Conservation (phyloP, 2,113 vertebrate genomes). For the Protomyctophum bolini region DNA sequence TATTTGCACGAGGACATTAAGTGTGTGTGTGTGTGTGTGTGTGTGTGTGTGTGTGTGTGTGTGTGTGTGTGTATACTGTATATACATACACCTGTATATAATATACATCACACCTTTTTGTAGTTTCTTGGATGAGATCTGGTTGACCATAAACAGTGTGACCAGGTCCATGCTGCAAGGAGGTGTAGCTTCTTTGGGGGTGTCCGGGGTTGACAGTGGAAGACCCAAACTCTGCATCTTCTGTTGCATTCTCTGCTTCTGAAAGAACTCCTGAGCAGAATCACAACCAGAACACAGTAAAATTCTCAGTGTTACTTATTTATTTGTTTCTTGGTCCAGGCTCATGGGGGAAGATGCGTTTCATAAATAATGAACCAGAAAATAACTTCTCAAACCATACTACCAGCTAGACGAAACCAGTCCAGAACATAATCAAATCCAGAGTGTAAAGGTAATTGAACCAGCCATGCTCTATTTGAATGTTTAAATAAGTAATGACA, state of each 20-base stretch:
- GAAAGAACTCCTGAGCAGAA: constrained; percentile 89
- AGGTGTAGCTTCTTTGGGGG: constrained; percentile 59
- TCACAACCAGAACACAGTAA: background rate
- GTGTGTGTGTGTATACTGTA: too few species aligned
- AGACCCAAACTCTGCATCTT: constrained; percentile 76
- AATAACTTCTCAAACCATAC: too few species aligned
- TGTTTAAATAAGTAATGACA: too few species aligned
- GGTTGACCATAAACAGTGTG: constrained; percentile 89
- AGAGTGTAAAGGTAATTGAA: too few species aligned
- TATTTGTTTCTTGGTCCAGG: too few species aligned
- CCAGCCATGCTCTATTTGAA: too few species aligned
- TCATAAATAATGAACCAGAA: too few species aligned
- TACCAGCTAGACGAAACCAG: too few species aligned
- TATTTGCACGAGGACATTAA: background rate
- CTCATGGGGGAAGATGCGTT: too few species aligned
- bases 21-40: too few species aligned
- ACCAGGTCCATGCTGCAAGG: constrained; percentile 90
- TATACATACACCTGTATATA: background rate
- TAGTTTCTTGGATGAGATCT: constrained; percentile 87
- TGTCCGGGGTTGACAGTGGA: constrained; percentile 35
- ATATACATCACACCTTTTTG: constrained; percentile 79
- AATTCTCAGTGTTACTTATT: background rate
- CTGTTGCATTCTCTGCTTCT: constrained; percentile 87
- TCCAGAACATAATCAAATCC: too few species aligned
- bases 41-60: too few species aligned